Base-by-base conservation (phyloP, 2,113 vertebrate species). In the Phalacrocorax pelagicus region DNA sequence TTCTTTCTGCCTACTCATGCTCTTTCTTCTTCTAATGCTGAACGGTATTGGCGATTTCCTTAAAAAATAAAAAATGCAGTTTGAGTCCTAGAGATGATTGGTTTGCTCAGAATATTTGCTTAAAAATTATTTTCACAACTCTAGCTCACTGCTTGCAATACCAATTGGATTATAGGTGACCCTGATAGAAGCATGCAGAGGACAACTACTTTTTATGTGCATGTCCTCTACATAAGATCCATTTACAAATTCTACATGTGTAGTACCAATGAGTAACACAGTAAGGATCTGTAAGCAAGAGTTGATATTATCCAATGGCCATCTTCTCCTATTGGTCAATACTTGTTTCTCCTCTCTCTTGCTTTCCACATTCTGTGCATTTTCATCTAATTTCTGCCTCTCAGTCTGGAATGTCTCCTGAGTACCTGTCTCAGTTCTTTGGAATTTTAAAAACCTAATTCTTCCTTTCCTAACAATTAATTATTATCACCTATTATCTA, bases 401-500 rank as follows among this genome's bases (percentile, higher is more conserved):
- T 70, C 40, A 61, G 11, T 70, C 44, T 54, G 13, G 27, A 84
- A 72, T 88, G 10, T 86, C 81, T 92, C 55, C 22, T 79, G 86
- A 95, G 70, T 93, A 75, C 49, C 22, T 86, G 59, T 82, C 42
- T 93, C 59, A 77, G 42, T 74, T 88, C 32, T 84, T 66, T 74
- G 17, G 70, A 69, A 74, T 86, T 63, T 81, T 67, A 84, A 73
- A 88, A 86, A 74, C n/a, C 10, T 83, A 84, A 58, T 84, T 83
- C 38, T 84, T 92, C 72, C 22, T 81, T 92, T 90, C 55, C n/a
- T 91, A 71, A 81, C 72, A 93, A 95, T 95, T 95, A 96, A 93
- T 91, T 86, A 92, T 95, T 94, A 96, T 94, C 88, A 86, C 10
- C 19, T 90, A 78, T 91, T 97, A 94, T 95, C 90, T 94, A 57